Base-by-base conservation (phyloP, 2,888 invertebrate species). In the Iselma pallidipennis region DNA sequence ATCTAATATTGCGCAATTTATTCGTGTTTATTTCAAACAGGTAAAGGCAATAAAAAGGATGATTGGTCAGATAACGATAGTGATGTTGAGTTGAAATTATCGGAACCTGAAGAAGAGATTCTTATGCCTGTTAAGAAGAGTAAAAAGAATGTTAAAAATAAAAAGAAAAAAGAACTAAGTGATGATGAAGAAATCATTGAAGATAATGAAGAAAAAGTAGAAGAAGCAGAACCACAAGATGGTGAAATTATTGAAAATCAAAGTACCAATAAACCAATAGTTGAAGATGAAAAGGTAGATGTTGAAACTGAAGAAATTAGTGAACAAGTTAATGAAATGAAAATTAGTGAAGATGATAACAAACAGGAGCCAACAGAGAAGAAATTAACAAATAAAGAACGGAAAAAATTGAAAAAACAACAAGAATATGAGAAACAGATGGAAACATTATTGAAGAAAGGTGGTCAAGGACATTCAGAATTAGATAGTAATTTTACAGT, bases 401-500 rank as follows among this genome's bases (percentile, higher is more conserved):
- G 94, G 82, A 95, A 95, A 76, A 95, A 95, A 76, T 74, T 94
- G 66, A 95, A 95, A 79, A 95, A 95, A 72, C 88, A 92, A 82
- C 89, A 91, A 76, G 95, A 95, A 76, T 95, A 92, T 81, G 94
- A 95, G 76, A 91, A 90, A 73, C 92, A 94, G 77, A 85, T 95
- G 87, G 94, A 95, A 78, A 78, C 91, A 71, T 82, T 95, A 82
- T 89, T 92, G 1, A 92, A 91, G 78, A 92, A 94, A 80, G 94
- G 94, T 19, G 94, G 95, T 0, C 90, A 92, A 78, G 95, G 94
- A 0, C 92, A 94, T 78, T 94, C 94, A 42, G 94, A 95, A 59
- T 83, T 96, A 14, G 95, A 93, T 61, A 91, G 92, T 33, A 98
- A 98, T 82, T 99, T 99, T 79, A 95, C 98, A 3, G 93, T 99